Percentiles rank a stretch among this genome's conserved stretches.
Evolutionary conservation across 1,140 invertebrate species (phyloP).

Genomic region (Megathymus violae): DNA sequence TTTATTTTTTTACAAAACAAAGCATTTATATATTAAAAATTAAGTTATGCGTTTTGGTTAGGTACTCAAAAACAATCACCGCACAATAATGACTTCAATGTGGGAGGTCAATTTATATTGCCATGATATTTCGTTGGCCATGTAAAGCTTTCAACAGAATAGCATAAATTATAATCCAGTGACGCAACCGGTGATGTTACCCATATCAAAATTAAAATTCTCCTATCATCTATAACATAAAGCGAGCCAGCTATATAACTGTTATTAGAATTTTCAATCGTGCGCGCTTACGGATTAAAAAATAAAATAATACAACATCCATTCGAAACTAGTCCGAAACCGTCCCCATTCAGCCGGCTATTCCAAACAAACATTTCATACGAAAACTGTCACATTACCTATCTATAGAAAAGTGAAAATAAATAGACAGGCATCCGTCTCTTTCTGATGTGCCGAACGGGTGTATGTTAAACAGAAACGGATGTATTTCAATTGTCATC

Average conservation of each 20-base stretch:
- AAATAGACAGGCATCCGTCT: slow-evolving; percentile 67
- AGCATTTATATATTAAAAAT: no score
- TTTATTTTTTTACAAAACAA: no score
- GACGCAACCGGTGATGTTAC: slow-evolving; percentile 23
- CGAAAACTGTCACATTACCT: slow-evolving; percentile 79
- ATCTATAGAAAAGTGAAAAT: slow-evolving; percentile 78
- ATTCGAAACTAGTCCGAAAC: slow-evolving; percentile 60
- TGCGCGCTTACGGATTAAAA: slow-evolving; percentile 71
- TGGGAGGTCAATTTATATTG: background rate
- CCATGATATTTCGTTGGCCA: background rate
- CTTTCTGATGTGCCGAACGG: slow-evolving; percentile 40
- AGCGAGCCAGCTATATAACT: slow-evolving; percentile 40
- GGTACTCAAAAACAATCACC: no score
- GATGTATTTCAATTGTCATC: slow-evolving; percentile 74
- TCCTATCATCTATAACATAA: slow-evolving; percentile 32
- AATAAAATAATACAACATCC: slow-evolving; percentile 72
- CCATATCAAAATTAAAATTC: slow-evolving; percentile 39
- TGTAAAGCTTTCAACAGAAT: slow-evolving; percentile 1
- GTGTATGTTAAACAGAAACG: slow-evolving; percentile 52
- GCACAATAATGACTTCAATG: no score
- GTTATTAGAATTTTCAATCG: slow-evolving; percentile 57
- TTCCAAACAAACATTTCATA: slow-evolving; percentile 78
- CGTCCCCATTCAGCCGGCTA: slow-evolving; percentile 61
- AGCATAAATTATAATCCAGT: slow-evolving; percentile 21
- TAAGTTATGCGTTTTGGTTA: no score